Evolutionary conservation across 1,140 invertebrate species (phyloP).

Genomic region (Dreissena polymorpha): DNA sequence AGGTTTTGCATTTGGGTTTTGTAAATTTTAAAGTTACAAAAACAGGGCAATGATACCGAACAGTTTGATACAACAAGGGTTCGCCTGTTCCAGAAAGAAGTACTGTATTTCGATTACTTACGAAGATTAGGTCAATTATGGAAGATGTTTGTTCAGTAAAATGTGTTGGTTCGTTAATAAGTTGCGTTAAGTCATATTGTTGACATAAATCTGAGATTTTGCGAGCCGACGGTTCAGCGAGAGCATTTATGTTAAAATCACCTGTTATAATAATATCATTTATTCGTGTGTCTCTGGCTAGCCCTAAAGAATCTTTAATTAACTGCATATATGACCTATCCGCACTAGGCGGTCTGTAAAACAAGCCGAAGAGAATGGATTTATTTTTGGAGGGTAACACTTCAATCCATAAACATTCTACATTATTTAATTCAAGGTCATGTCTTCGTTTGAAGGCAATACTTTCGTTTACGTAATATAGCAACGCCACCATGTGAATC

Average conservation of each 20-base stretch:
- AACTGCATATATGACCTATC: background rate
- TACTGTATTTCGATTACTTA: background rate
- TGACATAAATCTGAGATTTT: slow-evolving; percentile 3
- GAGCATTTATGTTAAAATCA: slow-evolving; percentile 17
- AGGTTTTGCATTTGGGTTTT: background rate
- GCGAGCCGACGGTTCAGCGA: background rate
- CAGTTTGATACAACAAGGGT: background rate
- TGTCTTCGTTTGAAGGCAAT: background rate
- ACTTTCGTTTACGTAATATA: background rate
- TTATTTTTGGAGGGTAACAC: background rate
- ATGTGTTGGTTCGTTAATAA: slow-evolving; percentile 6
- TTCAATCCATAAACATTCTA: slow-evolving; percentile 21
- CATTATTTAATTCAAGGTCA: background rate
- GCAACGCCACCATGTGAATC: background rate
- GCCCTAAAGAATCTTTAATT: slow-evolving; percentile 16
- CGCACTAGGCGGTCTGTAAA: slow-evolving; percentile 11
- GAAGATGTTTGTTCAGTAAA: slow-evolving; percentile 26
- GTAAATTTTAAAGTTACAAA: slow-evolving; percentile 1
- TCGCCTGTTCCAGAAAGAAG: background rate
- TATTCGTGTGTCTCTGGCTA: slow-evolving; percentile 7
- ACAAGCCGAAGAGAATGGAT: background rate
- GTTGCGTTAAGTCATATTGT: slow-evolving; percentile 12
- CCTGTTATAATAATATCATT: slow-evolving; percentile 21
- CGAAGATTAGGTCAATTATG: slow-evolving; percentile 9
- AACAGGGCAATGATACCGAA: slow-evolving; percentile 3